Evolutionary conservation across 2,113 vertebrate genomes (phyloP).

Genomic region (Rhipidura dahli): DNA sequence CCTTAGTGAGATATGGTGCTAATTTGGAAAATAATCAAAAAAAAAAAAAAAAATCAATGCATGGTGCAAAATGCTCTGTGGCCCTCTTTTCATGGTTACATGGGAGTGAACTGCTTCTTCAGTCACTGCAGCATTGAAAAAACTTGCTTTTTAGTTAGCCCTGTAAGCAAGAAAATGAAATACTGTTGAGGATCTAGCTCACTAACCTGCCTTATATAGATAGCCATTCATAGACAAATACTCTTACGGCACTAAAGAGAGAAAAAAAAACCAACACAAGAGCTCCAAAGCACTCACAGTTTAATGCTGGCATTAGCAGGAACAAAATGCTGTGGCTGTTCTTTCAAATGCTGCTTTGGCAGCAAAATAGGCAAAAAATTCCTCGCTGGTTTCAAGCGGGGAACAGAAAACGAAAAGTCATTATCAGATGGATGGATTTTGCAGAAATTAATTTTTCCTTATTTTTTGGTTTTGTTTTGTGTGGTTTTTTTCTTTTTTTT

Average conservation of each 20-base stretch:
- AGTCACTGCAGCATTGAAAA: conserved; percentile 96
- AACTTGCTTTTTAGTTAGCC: conserved; percentile 98
- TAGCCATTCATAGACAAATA: conserved; percentile 69
- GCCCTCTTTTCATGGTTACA: conserved; percentile 92
- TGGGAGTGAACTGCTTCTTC: conserved; percentile 96
- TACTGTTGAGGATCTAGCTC: conserved; percentile 88
- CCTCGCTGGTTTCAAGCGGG: not conserved
- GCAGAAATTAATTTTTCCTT: not conserved
- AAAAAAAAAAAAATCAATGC: conserved; percentile 79
- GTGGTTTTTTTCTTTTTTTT: too few species aligned
- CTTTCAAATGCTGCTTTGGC: conserved; percentile 5
- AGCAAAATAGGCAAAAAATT: not conserved
- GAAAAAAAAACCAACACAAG: not conserved
- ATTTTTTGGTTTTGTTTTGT: not conserved
- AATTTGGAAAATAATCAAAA: conserved; percentile 75
- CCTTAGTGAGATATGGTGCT: conserved; percentile 88
- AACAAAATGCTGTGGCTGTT: conserved; percentile 37
- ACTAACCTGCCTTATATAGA: conserved; percentile 85
- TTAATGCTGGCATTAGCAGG: conserved; percentile 32
- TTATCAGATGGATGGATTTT: not conserved
- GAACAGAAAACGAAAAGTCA: conserved; percentile 5
- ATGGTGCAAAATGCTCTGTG: conserved; percentile 87
- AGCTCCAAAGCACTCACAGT: conserved; percentile 57
- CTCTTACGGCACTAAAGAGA: conserved; percentile 19
- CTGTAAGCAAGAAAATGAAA: conserved; percentile 99